Evolutionary conservation across 2,113 vertebrate genomes (phyloP), one percentile per base, ranked within the genome.

Genomic region (Alectura lathami): DNA sequence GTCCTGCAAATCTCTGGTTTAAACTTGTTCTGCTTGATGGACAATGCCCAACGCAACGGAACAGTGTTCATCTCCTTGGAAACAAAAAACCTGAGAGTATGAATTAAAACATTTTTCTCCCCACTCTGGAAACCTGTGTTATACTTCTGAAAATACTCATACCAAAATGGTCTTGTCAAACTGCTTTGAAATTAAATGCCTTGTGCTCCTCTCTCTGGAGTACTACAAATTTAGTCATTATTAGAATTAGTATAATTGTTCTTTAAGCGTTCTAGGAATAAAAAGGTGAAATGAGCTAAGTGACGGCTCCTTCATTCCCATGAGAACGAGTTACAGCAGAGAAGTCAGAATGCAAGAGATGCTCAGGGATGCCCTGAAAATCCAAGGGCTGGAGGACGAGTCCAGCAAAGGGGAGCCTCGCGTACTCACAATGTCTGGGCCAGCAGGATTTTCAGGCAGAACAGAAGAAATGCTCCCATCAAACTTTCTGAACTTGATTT

Each of bases 201-300:
- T 77, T 62, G 66, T 57, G 87, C 70, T 91, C 77, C 63, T 89
- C 67, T 57, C 84, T 89, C 62, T 63, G 45, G 70, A 91, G 75
- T 20, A 69, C 67, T 77, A 80, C 47, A 92, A 94, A 91, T 91
- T 91, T 83, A 92, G 87, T 87, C 84, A 93, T 94, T 94, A 91
- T 54, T 77, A 91, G 78, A 94, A 94, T 96, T 87, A 94, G 70
- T 93, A 4, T 69, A 92, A 92, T 94, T 94, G 77, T 91, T 94
- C 63, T 89, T 11, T 87, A 89, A 87, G 63, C 77, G 75, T 75
- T 80, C 50, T 59, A 83, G 70, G 78, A 95, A 92, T 87, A 96
- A 92, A 92, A 96, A 95, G 91, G 86, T 91, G 81, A 94, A 96
- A 92, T 29, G 53, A 82, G 53, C 60, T 3, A 6, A 1, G 69